Evolutionary conservation across 2,113 vertebrate genomes (phyloP), one percentile per base, ranked within the genome.

Genomic region (Otocyon megalotis): DNA sequence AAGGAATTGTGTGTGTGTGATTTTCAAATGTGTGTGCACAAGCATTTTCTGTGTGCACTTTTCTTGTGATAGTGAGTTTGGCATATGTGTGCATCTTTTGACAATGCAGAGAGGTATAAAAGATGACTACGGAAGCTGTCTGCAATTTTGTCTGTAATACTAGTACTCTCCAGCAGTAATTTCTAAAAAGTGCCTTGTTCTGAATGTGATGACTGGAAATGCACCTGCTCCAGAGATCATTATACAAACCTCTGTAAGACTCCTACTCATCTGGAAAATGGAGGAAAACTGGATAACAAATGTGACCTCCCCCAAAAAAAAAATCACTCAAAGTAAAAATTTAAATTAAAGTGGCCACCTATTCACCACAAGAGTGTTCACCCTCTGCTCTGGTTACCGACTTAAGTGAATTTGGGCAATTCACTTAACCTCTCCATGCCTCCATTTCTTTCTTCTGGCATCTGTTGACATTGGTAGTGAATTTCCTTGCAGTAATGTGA

Each of bases 401-500:
- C 17, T 43, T 95, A 77, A 94, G 86, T 96, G 96, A 97, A 93
- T 96, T 16, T 74, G 65, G 76, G 50, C 84, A 92, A 90, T 88
- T 96, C 87, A 94, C 80, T 96, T 97, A 96, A 96, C 88, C 92
- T 96, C 71, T 92, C 35, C 11, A 30, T 72, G 71, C 5, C 50
- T 84, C 77, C 20, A 11, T 95, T 87, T 82, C 50, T 80, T 74
- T 77, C 65, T 89, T 82, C 87, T 92, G 93, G 62, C 71, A 76
- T 60, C 58, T 88, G 77, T 53, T 95, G 95, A 95, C 85, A 71
- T 74, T 94, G 85, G 85, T 24, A 77, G 94, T 94, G 97, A 95
- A 83, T 96, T 97, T 95, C 84, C 62, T 97, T 88, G 65, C 87
- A 85, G 93, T 96, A 88, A 94, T 89, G 90, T 96, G 90, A 88